Evolutionary conservation across 2,888 invertebrate species (phyloP).

Genomic region (Metopia argyrocephala): DNA sequence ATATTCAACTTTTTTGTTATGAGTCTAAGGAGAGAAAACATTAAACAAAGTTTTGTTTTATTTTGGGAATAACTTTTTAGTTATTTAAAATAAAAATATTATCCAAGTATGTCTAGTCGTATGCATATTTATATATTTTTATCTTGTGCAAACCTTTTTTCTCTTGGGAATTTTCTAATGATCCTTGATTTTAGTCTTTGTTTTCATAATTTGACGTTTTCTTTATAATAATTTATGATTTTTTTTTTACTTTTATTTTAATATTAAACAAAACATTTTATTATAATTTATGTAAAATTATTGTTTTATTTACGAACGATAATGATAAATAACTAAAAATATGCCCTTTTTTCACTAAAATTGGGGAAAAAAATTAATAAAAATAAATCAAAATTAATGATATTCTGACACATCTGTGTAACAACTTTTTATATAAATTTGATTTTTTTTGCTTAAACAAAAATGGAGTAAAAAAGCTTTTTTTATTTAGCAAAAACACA

Average conservation of each 20-base stretch:
- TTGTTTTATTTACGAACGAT: not conserved
- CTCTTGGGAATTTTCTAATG: not conserved
- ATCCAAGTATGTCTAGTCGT: too few species aligned
- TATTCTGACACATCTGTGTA: constrained; percentile 52
- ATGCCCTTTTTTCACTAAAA: too few species aligned
- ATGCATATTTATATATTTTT: too few species aligned
- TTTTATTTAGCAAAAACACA: constrained; percentile 45
- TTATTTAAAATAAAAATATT: too few species aligned
- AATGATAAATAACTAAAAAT: not conserved
- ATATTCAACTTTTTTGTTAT: too few species aligned
- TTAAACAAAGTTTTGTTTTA: too few species aligned
- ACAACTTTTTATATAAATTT: constrained; percentile 36
- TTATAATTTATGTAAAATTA: not conserved
- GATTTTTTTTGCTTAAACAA: constrained; percentile 19
- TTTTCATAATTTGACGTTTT: not conserved
- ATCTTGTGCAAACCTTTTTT: not conserved
- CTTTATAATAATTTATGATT: not conserved
- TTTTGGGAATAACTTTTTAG: too few species aligned
- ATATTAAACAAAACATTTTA: not conserved
- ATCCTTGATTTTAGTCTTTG: not conserved
- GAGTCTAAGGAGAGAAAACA: too few species aligned
- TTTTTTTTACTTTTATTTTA: not conserved
- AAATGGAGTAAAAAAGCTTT: constrained; percentile 40
- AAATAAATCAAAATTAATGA: constrained; percentile 61
- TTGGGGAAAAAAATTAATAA: not conserved